These are phyloP conservation scores for Plutomurus gul DNA, from an alignment of 1,140 invertebrate species.

Conservation along the genomic window DNA sequence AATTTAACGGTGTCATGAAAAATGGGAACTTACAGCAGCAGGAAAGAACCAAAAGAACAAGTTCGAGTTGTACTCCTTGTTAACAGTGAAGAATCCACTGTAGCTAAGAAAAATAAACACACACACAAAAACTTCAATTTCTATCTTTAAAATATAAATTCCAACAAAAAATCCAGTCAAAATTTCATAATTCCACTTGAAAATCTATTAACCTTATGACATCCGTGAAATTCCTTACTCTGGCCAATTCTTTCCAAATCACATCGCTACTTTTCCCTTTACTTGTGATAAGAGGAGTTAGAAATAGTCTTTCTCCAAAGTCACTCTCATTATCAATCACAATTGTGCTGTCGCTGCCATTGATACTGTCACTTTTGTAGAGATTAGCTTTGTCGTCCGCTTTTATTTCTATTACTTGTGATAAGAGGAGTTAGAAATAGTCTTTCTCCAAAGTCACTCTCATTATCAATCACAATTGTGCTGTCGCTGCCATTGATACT, in stretches of 20 bases:
- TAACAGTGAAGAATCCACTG: constrained; percentile 75
- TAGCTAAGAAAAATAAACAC: too few species aligned
- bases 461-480: not conserved
- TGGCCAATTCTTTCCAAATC: constrained; percentile 55
- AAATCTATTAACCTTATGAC: too few species aligned
- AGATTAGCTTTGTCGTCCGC: not conserved
- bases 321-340: not conserved
- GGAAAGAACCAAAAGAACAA: constrained; percentile 91
- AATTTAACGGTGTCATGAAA: not conserved
- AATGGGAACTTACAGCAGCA: constrained; percentile 60
- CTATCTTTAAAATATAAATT: too few species aligned
- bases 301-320: constrained; percentile 60
- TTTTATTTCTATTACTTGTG: constrained; percentile 55
- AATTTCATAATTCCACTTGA: too few species aligned
- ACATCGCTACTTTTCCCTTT: constrained; percentile 50
- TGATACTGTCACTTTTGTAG: not conserved
- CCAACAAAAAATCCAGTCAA: too few species aligned
- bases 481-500: not conserved
- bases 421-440: constrained; percentile 63
- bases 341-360: not conserved
- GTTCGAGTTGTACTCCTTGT: constrained; percentile 76
- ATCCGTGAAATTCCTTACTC: constrained; percentile 56
- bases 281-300: constrained; percentile 61
- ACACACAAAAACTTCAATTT: too few species aligned
- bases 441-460: constrained; percentile 56